phyloP scores from a whole-genome alignment of 2,113 vertebrate genomes.

The Eulacestoma nigropectus region DNA sequence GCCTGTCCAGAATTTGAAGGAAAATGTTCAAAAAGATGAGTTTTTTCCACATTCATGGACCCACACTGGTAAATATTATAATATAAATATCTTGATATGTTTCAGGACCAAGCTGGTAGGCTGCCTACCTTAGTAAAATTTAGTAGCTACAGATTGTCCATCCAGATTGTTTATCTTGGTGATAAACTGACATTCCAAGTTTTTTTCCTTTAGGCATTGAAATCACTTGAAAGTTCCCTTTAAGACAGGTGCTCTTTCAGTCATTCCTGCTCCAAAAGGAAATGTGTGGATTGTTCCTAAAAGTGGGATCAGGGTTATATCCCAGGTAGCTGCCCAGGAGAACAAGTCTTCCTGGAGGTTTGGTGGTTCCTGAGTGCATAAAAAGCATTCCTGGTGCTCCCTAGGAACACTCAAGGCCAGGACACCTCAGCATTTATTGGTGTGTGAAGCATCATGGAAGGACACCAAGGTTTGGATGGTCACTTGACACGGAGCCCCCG shows the following conservation, averaged over 20 bases:
- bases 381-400: background rate
- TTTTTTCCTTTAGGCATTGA: background rate
- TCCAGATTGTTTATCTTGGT: background rate
- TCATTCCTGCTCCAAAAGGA: background rate
- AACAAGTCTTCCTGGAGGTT: background rate
- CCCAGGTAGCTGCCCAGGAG: background rate
- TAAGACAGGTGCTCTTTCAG: rapidly evolving
- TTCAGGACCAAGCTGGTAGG: background rate
- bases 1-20: background rate
- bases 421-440: background rate
- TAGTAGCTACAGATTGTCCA: background rate
- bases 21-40: rapidly evolving
- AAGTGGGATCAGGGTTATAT: background rate
- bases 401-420: rapidly evolving
- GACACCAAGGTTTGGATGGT: background rate
- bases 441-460: rapidly evolving
- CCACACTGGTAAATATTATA: rapidly evolving
- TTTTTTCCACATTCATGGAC: background rate
- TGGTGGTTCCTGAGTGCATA: background rate
- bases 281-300: background rate
- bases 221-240: background rate
- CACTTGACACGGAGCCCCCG: background rate
- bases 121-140: background rate
- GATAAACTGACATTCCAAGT: background rate
- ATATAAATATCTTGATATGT: rapidly evolving